phyloP scores from a whole-genome alignment of 30 jellyfish, hydroid and myxozoan genomes.

The Morbakka virulenta region DNA sequence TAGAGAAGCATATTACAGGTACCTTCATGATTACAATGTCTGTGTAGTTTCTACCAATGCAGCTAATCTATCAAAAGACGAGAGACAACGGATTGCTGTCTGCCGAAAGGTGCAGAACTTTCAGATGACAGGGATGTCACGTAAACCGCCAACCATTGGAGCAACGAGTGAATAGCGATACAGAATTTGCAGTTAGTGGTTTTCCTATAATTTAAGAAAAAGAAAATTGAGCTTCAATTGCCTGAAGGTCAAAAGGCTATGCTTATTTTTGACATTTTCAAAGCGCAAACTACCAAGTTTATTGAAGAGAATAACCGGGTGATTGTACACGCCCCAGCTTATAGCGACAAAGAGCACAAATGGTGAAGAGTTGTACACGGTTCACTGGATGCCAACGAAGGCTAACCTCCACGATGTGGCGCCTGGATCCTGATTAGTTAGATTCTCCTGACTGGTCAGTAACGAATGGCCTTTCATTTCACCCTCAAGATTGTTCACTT shows the following conservation, averaged over 20 bases:
- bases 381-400: too few species aligned
- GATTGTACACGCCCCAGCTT: slow-evolving; percentile 25
- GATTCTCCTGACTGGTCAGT: too few species aligned
- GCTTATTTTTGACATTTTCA: slow-evolving; percentile 46
- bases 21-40: neutral
- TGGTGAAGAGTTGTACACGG: too few species aligned
- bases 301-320: slow-evolving; percentile 23
- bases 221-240: neutral
- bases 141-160: slow-evolving; percentile 5
- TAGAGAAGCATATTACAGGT: neutral
- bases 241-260: slow-evolving; percentile 25
- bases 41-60: neutral
- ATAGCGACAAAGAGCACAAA: too few species aligned
- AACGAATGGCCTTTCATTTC: too few species aligned
- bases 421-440: too few species aligned
- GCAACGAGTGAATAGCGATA: neutral
- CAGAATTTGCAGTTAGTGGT: slow-evolving; percentile 10
- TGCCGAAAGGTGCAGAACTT: neutral
- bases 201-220: slow-evolving; percentile 1
- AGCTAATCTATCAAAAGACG: neutral
- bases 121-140: neutral
- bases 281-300: slow-evolving; percentile 6
- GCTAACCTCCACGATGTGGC: too few species aligned
- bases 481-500: too few species aligned
- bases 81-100: slow-evolving; percentile 9